Evolutionary conservation across 2,888 invertebrate species (phyloP).

Genomic region (Pardosa pseudoannulata): DNA sequence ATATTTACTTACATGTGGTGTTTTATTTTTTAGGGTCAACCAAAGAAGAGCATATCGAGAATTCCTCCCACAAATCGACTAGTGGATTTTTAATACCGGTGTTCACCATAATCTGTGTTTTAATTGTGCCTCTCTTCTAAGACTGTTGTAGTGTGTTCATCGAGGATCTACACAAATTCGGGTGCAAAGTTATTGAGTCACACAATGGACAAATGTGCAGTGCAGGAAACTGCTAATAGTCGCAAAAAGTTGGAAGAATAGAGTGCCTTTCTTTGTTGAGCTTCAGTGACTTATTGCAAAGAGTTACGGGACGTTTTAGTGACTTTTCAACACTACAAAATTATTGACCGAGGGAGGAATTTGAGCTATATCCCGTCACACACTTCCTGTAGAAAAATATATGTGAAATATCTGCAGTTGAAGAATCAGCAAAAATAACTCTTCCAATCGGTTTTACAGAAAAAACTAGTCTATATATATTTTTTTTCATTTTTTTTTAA

Average conservation of each 20-base stretch:
- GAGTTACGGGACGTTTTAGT: too few species aligned
- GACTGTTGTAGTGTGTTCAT: neutral
- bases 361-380: too few species aligned
- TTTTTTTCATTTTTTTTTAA: too few species aligned
- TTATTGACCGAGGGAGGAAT: too few species aligned
- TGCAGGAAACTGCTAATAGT: neutral
- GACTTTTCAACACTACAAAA: too few species aligned
- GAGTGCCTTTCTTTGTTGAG: neutral
- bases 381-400: too few species aligned
- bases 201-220: neutral
- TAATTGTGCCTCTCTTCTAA: neutral
- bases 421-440: too few species aligned
- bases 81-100: neutral
- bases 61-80: neutral
- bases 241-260: neutral
- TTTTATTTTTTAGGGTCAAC: slow-evolving; percentile 22
- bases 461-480: too few species aligned
- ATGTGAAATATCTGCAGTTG: too few species aligned
- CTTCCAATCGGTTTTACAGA: too few species aligned
- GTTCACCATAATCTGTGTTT: neutral
- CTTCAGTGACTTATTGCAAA: neutral
- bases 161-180: neutral
- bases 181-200: slow-evolving; percentile 13
- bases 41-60: neutral
- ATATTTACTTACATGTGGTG: too few species aligned